phyloP scores from a whole-genome alignment of 2,797 vertebrate species.

The Gymnopithys bicolor region DNA sequence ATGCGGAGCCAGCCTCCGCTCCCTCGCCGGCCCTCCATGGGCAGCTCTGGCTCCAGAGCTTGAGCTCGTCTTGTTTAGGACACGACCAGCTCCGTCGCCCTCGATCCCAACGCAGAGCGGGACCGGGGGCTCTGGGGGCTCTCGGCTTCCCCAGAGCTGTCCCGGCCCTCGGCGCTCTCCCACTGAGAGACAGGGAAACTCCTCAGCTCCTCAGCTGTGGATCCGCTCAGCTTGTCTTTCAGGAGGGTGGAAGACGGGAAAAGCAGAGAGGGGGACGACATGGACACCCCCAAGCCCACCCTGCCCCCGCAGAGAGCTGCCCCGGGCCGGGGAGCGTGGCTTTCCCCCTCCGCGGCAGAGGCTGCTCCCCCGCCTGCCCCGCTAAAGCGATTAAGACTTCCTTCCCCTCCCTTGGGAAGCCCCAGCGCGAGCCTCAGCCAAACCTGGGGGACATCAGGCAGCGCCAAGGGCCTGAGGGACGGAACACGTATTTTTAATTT shows the following conservation, averaged over 20 bases:
- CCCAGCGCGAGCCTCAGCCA: not conserved
- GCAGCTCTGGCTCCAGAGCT: not conserved
- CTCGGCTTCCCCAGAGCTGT: no score
- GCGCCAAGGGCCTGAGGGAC: not conserved
- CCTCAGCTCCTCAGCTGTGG: not conserved
- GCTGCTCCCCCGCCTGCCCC: not conserved
- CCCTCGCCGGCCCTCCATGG: slow-evolving; percentile 35
- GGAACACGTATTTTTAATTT: not conserved
- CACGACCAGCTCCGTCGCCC: not conserved
- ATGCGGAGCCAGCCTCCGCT: slow-evolving; percentile 53
- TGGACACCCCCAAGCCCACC: not conserved
- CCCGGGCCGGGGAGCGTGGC: not conserved
- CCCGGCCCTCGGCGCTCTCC: not conserved
- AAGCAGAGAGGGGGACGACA: not conserved
- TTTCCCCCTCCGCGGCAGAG: not conserved
- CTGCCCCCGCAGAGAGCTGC: not conserved
- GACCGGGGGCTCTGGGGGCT: not conserved
- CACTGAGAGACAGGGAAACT: not conserved
- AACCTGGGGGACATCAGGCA: not conserved
- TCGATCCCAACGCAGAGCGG: not conserved
- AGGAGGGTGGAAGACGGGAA: not conserved
- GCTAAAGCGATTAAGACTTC: not conserved
- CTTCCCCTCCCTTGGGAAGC: not conserved
- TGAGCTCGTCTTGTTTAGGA: not conserved
- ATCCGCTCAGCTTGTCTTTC: not conserved